A percentile compares a stretch with the other conserved stretches of the same genome.
phyloP scores from a whole-genome alignment of 2,888 invertebrate species.

The Acanthacorydalis orientalis region DNA sequence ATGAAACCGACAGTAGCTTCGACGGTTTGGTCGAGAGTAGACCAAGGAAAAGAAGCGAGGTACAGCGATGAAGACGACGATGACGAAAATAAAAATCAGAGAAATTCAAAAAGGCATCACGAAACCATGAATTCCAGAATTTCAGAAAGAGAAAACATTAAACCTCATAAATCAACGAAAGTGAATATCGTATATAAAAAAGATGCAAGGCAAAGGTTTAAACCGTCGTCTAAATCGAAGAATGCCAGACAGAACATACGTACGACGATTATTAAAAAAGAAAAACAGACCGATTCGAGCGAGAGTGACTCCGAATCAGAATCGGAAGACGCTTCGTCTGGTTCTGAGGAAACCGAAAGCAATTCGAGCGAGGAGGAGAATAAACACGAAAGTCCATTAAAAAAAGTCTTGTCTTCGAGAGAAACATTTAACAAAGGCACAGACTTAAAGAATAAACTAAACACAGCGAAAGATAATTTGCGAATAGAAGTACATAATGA shows the following conservation, averaged over 20 bases:
- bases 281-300: neutral
- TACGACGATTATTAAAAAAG: neutral
- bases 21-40: conserved; percentile 13
- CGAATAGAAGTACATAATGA: conserved; percentile 23
- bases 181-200: too few species aligned
- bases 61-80: neutral
- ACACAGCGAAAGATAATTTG: conserved; percentile 15
- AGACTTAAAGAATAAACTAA: neutral
- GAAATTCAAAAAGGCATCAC: neutral
- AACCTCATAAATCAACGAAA: neutral
- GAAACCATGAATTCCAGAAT: neutral
- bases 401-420: neutral
- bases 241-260: neutral
- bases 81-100: neutral
- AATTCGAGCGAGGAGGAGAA: neutral
- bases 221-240: neutral
- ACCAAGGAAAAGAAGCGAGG: neutral
- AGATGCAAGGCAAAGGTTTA: too few species aligned
- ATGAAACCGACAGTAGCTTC: conserved; percentile 19
- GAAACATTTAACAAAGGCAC: neutral
- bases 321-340: neutral
- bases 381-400: neutral
- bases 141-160: neutral
- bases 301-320: neutral
- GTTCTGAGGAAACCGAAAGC: neutral